Evolutionary conservation across 2,888 invertebrate genomes (phyloP), one percentile per base, ranked within the genome.

Genomic region (Troglohyphantes excavatus): DNA sequence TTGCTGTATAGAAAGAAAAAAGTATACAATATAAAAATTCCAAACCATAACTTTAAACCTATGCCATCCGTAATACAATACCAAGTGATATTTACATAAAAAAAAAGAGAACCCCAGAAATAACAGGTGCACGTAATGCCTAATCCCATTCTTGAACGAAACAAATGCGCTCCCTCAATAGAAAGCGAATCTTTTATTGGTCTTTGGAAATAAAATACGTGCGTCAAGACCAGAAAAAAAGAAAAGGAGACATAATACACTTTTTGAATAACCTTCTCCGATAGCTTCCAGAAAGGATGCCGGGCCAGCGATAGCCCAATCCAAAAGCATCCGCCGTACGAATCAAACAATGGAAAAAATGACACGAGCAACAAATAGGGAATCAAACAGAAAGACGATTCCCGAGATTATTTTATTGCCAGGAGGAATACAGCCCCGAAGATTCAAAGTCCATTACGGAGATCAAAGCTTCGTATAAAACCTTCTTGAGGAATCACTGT

Each of bases 371-470:
- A 68, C 68, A 81, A 81, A 81, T 68, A 53, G 65, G 53, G 53
- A 67, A 67, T 46, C 53, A 81, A 81, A 67, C 29, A 29, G 79
- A 53, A 68, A 68, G 53, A 65, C 46, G 26, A 53, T 68, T 68
- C 43, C 23, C 17, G 27, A 79, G 68, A 81, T 81, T 81, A 68
- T 81, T 81, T 81, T 81, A 81, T 68, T 68, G 79, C 29, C 21
- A 68, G 29, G 39, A 67, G 29, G 53, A 68, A 81, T 21, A 21
- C 29, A 13, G 26, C 59, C 23, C 6, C 23, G 78, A 65, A 78
- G 79, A 81, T 81, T 68, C 68, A 33, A 68, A 81, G 79, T 81
- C 79, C 68, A 81, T 81, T 81, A 81, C 68, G 27, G 79, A 67
- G 79, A 81, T 81, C 79, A 81, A 81, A 81, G 79, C 29, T 68